phyloP scores from a whole-genome alignment of 2,113 vertebrate genomes.

The Callipepla squamata region DNA sequence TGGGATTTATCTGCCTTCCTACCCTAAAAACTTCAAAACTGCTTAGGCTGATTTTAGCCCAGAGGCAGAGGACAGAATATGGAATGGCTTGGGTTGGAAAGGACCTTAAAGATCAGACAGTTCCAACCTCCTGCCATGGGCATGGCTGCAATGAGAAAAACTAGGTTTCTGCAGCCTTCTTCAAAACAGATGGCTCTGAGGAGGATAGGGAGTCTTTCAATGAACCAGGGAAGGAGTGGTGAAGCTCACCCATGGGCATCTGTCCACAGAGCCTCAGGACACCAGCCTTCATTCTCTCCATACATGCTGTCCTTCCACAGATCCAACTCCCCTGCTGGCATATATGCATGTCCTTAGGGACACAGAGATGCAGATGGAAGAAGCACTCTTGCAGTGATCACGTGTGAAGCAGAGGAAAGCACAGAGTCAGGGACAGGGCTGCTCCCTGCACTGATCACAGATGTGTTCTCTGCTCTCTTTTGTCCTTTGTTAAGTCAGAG shows the following conservation, averaged over 20 bases:
- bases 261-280: neutral
- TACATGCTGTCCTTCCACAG: neutral
- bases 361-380: neutral
- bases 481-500: neutral
- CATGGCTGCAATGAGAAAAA: neutral
- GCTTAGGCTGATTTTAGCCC: neutral
- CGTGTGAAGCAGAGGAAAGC: neutral
- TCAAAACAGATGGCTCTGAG: neutral
- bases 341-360: fast-evolving
- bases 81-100: no score
- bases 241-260: neutral
- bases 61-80: neutral
- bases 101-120: no score
- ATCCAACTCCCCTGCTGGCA: neutral
- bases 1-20: neutral
- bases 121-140: no score
- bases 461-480: neutral
- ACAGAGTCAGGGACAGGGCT: neutral
- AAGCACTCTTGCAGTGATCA: neutral
- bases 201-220: neutral
- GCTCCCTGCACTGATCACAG: neutral
- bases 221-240: neutral
- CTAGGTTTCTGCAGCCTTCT: neutral
- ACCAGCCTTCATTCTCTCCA: neutral
- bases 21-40: neutral